A percentile compares a stretch with the other conserved stretches of the same genome.
Conservation (phyloP, 2,113 vertebrate species). For the Solenodon paradoxus region DNA sequence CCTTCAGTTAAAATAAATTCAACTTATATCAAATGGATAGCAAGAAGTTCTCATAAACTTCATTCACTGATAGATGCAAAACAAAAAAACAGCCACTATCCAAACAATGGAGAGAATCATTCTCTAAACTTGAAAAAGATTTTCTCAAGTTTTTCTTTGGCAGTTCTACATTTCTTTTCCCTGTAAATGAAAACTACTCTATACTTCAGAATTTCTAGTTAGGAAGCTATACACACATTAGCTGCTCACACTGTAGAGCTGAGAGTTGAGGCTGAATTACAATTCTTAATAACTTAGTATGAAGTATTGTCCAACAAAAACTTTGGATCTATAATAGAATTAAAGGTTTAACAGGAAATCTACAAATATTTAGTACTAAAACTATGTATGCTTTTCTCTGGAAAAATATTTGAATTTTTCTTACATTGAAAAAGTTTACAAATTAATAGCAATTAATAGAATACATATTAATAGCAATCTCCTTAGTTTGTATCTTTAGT, state of each 20-base stretch:
- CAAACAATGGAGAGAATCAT: not conserved
- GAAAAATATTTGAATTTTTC: not conserved
- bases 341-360: not conserved
- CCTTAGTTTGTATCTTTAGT: too few relatives aligned
- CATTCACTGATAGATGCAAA: not conserved
- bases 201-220: not conserved
- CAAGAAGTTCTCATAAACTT: not conserved
- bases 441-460: not conserved
- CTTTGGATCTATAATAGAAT: not conserved
- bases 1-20: not conserved
- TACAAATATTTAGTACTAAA: not conserved
- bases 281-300: not conserved
- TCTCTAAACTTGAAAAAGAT: not conserved
- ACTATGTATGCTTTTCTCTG: not conserved
- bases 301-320: not conserved
- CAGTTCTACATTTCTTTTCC: not conserved
- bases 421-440: not conserved
- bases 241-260: not conserved
- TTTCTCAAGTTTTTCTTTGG: too few relatives aligned
- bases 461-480: too few relatives aligned
- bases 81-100: not conserved
- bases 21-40: not conserved
- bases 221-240: not conserved
- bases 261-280: not conserved
- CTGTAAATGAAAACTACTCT: not conserved